Conservation (phyloP, 2,797 vertebrate genomes). For the Acanthis flammea region DNA sequence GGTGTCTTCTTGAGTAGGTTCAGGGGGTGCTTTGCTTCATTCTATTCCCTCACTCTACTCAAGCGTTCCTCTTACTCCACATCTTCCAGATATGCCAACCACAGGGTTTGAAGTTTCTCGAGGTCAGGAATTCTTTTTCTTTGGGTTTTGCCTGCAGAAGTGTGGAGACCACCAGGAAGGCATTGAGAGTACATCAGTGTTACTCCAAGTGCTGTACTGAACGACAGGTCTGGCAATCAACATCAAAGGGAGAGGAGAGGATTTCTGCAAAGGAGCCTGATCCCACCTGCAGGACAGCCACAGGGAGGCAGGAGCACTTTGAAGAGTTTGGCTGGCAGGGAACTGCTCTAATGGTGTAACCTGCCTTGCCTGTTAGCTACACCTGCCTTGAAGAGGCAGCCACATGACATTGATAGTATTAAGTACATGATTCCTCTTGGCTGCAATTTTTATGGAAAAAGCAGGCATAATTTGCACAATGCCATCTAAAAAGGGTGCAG, state of each 20-base stretch:
- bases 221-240: fast-evolving
- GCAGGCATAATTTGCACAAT: not conserved
- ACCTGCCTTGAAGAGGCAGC: not conserved
- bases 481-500: not conserved
- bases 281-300: not conserved
- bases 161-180: not conserved
- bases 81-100: fast-evolving
- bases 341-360: not conserved
- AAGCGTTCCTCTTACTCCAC: not conserved
- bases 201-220: not conserved
- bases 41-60: not conserved
- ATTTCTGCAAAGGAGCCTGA: not conserved
- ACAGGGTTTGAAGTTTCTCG: not conserved
- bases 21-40: not conserved
- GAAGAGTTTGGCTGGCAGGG: not conserved
- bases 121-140: not conserved
- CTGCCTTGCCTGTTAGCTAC: not conserved
- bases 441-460: not conserved
- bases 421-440: not conserved
- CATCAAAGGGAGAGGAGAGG: not conserved
- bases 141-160: not conserved
- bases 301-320: not conserved
- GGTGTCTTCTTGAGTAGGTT: not conserved
- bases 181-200: not conserved
- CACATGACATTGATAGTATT: not conserved